A percentile compares a stretch with the other conserved stretches of the same genome.
Conservation (phyloP, 2,113 vertebrate species). For the Porphyrio hochstetteri region DNA sequence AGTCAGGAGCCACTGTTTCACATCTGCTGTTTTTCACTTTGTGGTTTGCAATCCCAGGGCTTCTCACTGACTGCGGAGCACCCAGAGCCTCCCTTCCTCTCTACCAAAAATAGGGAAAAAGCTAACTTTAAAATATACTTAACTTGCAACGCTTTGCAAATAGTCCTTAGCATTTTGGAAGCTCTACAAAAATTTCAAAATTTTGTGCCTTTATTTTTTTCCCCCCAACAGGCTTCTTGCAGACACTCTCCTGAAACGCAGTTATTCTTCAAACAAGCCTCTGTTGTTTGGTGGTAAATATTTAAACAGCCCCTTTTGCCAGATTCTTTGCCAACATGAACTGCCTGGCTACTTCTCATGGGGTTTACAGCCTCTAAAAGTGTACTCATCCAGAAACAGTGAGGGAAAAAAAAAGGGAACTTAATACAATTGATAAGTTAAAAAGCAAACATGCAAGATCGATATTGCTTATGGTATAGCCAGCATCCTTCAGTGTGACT, state of each 20-base stretch:
- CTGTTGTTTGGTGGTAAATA: background rate
- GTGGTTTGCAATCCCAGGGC: background rate
- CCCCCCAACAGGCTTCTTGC: background rate
- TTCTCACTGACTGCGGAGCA: background rate
- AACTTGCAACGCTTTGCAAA: background rate
- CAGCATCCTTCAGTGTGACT: background rate
- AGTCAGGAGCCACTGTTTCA: constrained; percentile 46
- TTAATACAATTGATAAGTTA: background rate
- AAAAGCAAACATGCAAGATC: constrained; percentile 10
- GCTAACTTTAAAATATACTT: constrained; percentile 2
- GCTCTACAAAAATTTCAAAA: background rate
- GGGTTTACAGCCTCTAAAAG: background rate
- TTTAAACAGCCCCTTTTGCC: background rate
- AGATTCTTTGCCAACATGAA: background rate
- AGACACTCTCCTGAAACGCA: background rate
- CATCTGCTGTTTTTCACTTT: constrained; percentile 16
- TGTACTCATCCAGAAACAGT: background rate
- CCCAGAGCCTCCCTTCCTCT: background rate
- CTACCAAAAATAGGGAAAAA: background rate
- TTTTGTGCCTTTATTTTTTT: background rate
- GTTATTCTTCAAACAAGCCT: background rate
- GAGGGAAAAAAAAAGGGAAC: background rate
- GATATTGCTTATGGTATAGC: background rate
- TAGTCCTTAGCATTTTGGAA: background rate
- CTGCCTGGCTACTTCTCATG: background rate